Percentiles rank a stretch among this genome's conserved stretches.
Evolutionary conservation across 2,888 invertebrate genomes (phyloP).

Genomic region (Strigamia crassipes): DNA sequence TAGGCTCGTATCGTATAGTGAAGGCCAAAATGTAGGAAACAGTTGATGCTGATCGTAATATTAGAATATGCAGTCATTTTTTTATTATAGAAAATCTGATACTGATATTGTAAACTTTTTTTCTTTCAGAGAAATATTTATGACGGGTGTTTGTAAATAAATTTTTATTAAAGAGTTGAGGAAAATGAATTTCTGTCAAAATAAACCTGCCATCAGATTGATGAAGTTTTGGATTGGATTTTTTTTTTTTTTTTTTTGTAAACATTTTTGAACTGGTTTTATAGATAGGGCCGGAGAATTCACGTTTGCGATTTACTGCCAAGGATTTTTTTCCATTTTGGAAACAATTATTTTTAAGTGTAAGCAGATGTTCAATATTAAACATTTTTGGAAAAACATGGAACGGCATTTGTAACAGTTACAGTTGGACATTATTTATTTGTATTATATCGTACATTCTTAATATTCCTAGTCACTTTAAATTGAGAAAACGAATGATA

Average conservation of each 20-base stretch:
- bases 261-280: not conserved
- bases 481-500: constrained; percentile 16
- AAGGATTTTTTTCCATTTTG: not conserved
- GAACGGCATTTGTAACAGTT: not conserved
- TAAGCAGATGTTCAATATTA: not conserved
- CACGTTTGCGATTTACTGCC: not conserved
- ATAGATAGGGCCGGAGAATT: not conserved
- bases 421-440: constrained; percentile 15
- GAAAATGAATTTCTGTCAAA: not conserved
- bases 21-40: constrained; percentile 12
- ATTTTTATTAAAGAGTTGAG: not conserved
- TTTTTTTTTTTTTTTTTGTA: not conserved
- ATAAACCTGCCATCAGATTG: not conserved
- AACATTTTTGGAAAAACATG: not conserved
- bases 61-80: not conserved
- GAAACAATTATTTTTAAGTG: not conserved
- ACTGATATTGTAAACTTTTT: not conserved
- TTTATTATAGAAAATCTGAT: not conserved
- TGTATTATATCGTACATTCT: constrained; percentile 21
- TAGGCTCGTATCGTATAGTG: too few relatives aligned
- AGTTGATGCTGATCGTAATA: not conserved
- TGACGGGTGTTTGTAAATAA: not conserved
- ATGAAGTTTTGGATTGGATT: not conserved
- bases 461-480: constrained; percentile 10
- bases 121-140: not conserved